phyloP scores from a whole-genome alignment of 1,140 invertebrate species.

The Microplitis mediator region DNA sequence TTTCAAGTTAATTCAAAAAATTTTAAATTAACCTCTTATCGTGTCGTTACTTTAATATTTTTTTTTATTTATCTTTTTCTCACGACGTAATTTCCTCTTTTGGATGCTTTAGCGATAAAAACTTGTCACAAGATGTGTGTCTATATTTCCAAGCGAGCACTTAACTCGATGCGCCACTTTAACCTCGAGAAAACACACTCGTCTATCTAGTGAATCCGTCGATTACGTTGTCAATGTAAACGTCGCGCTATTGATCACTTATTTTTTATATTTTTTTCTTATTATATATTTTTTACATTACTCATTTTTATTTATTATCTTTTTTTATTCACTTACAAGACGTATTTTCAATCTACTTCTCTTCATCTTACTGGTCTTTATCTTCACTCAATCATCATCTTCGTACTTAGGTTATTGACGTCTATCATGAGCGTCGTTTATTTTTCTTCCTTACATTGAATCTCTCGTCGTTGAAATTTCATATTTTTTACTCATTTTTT shows the following conservation, averaged over 20 bases:
- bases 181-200: slow-evolving; percentile 18
- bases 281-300: not conserved
- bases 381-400: slow-evolving; percentile 16
- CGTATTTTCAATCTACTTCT: slow-evolving; percentile 23
- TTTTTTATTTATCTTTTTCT: not conserved
- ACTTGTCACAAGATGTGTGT: slow-evolving; percentile 7
- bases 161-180: slow-evolving; percentile 12
- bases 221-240: slow-evolving; percentile 24
- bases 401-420: slow-evolving; percentile 6
- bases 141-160: slow-evolving; percentile 3
- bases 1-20: too few relatives aligned
- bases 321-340: not conserved
- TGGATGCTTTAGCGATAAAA: not conserved
- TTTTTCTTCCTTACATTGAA: slow-evolving; percentile 1
- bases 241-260: slow-evolving; percentile 11
- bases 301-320: not conserved
- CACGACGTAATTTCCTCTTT: not conserved
- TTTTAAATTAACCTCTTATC: too few relatives aligned
- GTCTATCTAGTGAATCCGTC: slow-evolving; percentile 10
- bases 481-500: not conserved
- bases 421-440: slow-evolving; percentile 13
- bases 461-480: not conserved
- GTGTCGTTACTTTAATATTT: not conserved
- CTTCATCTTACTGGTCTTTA: slow-evolving; percentile 2
- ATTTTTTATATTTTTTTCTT: not conserved